Evolutionary conservation across 2,888 invertebrate species (phyloP), one percentile per base, ranked within the genome.

Genomic region (Argyresthia goedartella): DNA sequence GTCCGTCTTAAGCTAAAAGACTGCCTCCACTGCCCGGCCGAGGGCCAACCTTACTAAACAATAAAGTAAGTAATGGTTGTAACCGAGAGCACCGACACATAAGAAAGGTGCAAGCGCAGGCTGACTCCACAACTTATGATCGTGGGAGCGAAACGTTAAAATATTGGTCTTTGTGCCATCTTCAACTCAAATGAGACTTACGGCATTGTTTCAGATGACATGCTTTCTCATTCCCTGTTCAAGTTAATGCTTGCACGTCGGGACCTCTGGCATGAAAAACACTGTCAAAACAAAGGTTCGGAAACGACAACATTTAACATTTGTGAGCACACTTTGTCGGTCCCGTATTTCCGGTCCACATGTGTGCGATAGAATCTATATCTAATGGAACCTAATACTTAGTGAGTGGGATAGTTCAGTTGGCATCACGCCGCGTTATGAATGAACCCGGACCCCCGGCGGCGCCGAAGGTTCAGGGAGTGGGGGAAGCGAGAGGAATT

Each of bases 391-490:
- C 56, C 56, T 59, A 61, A 50, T 58, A 56, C 54, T 55, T 56
- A 57, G 54, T 54, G 61, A 49, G 51, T 34, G 46, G 50, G 50
- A 52, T 36, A 53, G 25, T 25, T 25, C 53, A 53, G 51, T 54
- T 62, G 73, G 72, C 69, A 72, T 71, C 76, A 73, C 71, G 76
- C 67, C 68, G 76, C 57, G 79, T 80, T 80, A 81, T 86, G 85
- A 86, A 86, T 86, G 85, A 77, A 81, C 71, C 43, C 64, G 66
- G 78, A 76, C 78, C 78, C 74, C 76, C 71, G 62, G 66, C 69
- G 61, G 61, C 57, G 61, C 25, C 47, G 42, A 16, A 25, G n/a
- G 13, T 25, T 36, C 47, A n/a, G 33, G 55, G 52, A 48, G 50
- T 13, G 52, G 54, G 57, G 59, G 59, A 58, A 60, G 62, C 62